Base-by-base conservation (phyloP, 1,140 invertebrate genomes). In the Drosophila sucinea region DNA sequence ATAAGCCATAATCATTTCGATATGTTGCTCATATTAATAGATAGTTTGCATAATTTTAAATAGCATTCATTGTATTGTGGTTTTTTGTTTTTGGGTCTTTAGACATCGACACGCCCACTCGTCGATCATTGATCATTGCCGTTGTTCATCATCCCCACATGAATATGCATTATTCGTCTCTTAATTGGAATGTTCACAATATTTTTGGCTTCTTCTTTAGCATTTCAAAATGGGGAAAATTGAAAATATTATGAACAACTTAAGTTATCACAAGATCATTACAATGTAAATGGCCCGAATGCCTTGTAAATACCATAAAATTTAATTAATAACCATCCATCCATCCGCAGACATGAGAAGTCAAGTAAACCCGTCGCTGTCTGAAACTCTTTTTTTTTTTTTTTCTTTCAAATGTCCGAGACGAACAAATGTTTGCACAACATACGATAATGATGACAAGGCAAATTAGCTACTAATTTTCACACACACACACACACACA, bases 381-480 rank as follows among this genome's bases (percentile, higher is more conserved):
- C 32, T n/a, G 41, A 30, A 51, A 51, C 44, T 51, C 44, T 60
- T 38, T 38, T 33, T 11, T 38, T 10, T 17, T 17, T 17, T 17
- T 17, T 17, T 17, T 17, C 2, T 38, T 11, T 40, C 41, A 38
- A 17, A 57, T 60, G 38, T 61, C 57, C 67, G 67, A 72, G 77
- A 81, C 77, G 69, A 82, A 89, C 84, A 90, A 89, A 89, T 89
- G 84, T 89, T 89, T 89, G 84, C 84, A 89, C 84, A 89, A 89
- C 85, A 80, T 74, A 84, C 80, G 67, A 89, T 89, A 89, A 89
- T 89, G 84, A 89, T 89, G 84, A 89, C 84, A 89, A 73, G 77
- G 70, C 84, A 89, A 89, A 89, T 89, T 89, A 89, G 84, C 84
- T 89, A 89, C 84, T 89, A 89, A 89, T 89, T 89, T 89, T 84